A percentile compares a stretch with the other conserved stretches of the same genome.
phyloP scores from a whole-genome alignment of 2,113 vertebrate species.

The Regulus satrapa region DNA sequence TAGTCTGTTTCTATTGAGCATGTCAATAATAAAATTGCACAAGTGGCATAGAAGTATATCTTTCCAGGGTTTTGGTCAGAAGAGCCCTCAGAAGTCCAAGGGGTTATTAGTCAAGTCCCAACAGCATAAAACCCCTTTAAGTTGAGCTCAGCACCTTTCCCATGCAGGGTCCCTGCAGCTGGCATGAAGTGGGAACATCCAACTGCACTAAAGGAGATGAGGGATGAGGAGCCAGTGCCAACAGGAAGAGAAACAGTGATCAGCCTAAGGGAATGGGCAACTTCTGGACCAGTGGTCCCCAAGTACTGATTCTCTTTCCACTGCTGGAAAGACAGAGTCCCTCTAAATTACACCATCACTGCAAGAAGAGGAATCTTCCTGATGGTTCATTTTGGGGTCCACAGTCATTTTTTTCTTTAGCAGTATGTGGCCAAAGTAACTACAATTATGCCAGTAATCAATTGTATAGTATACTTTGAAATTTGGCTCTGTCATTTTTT shows the following conservation, averaged over 20 bases:
- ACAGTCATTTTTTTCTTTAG: background rate
- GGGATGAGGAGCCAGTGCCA: fast-evolving
- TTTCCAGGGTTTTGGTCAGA: background rate
- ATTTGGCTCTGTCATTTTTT: background rate
- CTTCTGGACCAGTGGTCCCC: background rate
- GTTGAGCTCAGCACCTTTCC: background rate
- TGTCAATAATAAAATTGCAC: background rate
- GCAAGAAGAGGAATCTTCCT: background rate
- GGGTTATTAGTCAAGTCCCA: background rate
- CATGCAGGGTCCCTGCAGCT: fast-evolving
- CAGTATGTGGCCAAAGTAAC: background rate
- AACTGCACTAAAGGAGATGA: background rate
- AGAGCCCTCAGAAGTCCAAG: background rate
- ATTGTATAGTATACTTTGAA: background rate
- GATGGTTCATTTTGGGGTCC: background rate
- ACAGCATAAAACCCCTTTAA: background rate
- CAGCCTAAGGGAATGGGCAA: background rate
- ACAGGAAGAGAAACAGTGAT: background rate
- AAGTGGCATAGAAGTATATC: background rate
- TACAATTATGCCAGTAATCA: background rate
- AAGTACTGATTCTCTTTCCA: background rate
- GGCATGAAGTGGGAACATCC: background rate
- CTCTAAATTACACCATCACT: background rate
- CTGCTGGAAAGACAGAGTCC: background rate
- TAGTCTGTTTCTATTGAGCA: background rate